A percentile compares a stretch with the other conserved stretches of the same genome.
These are phyloP conservation scores for Syngnathus rostellatus DNA, from an alignment of 2,797 vertebrate genomes.

Conservation along the genomic window DNA sequence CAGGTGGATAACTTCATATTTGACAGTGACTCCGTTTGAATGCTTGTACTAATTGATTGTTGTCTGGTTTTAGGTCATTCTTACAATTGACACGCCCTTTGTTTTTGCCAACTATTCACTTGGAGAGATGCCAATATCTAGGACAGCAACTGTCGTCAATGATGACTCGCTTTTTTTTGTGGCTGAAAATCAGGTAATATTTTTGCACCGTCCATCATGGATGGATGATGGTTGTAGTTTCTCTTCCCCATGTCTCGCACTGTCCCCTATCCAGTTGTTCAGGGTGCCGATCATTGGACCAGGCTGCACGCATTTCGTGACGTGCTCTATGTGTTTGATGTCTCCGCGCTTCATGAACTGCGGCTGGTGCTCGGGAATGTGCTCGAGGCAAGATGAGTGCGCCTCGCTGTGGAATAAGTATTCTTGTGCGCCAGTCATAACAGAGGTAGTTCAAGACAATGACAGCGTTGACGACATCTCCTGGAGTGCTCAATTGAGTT, in stretches of 20 bases:
- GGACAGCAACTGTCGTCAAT: slow-evolving; percentile 61
- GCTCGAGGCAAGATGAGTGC: slow-evolving; percentile 69
- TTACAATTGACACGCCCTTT: slow-evolving; percentile 64
- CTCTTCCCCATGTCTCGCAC: not conserved
- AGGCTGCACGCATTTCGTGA: slow-evolving; percentile 85
- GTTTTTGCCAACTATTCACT: slow-evolving; percentile 88
- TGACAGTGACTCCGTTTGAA: not conserved
- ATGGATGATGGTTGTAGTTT: not conserved
- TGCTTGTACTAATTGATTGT: not conserved
- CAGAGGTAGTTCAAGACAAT: slow-evolving; percentile 60
- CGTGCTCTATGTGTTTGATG: slow-evolving; percentile 75
- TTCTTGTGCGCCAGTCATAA: slow-evolving; percentile 79
- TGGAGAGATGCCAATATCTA: slow-evolving; percentile 61
- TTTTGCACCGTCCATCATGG: slow-evolving; percentile 4
- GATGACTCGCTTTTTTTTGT: slow-evolving; percentile 73
- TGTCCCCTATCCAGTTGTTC: slow-evolving; percentile 69
- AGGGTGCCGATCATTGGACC: slow-evolving; percentile 77
- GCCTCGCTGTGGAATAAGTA: slow-evolving; percentile 65
- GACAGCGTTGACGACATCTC: too few relatives aligned
- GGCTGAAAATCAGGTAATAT: slow-evolving; percentile 77
- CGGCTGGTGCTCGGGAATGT: slow-evolving; percentile 80
- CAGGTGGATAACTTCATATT: slow-evolving; percentile 67
- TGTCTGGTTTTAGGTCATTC: slow-evolving; percentile 71
- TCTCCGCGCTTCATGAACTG: slow-evolving; percentile 86
- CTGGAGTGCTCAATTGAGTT: not conserved